Evolutionary conservation across 2,113 vertebrate species (phyloP).

Genomic region (Engraulis encrasicolus): DNA sequence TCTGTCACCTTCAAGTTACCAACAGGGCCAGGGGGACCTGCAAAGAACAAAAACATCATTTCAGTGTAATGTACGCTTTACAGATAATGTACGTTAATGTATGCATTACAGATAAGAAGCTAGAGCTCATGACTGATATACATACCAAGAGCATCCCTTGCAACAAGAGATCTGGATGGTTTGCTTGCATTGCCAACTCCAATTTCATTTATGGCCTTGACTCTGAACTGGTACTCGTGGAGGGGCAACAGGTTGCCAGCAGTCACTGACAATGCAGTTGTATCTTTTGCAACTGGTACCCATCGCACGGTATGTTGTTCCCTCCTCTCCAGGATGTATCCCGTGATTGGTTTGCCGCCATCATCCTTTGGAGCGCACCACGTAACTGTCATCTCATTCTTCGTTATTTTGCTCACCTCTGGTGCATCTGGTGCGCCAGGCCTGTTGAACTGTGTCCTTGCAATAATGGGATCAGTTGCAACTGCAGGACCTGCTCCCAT

Average conservation of each 20-base stretch:
- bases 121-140: conserved; percentile 20
- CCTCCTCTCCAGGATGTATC: conserved; percentile 93
- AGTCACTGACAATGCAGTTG: conserved; percentile 83
- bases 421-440: conserved; percentile 90
- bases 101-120: neutral
- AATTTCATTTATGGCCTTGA: conserved; percentile 97
- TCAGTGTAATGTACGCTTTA: neutral
- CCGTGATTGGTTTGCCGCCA: conserved; percentile 93
- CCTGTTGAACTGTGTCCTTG: conserved; percentile 89
- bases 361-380: conserved; percentile 93
- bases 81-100: too few relatives aligned
- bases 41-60: conserved; percentile 53
- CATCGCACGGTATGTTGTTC: conserved; percentile 89
- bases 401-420: conserved; percentile 89
- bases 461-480: conserved; percentile 88
- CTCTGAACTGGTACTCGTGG: conserved; percentile 96
- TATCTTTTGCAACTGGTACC: conserved; percentile 90
- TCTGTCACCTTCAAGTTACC: conserved; percentile 90
- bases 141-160: conserved; percentile 94
- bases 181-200: conserved; percentile 91
- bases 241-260: conserved; percentile 90
- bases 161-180: conserved; percentile 87
- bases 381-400: conserved; percentile 93
- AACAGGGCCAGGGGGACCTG: conserved; percentile 94
- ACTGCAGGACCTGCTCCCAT: conserved; percentile 96